Evolutionary conservation across 2,888 invertebrate genomes (phyloP).

Genomic region (Andrena flavipes): DNA sequence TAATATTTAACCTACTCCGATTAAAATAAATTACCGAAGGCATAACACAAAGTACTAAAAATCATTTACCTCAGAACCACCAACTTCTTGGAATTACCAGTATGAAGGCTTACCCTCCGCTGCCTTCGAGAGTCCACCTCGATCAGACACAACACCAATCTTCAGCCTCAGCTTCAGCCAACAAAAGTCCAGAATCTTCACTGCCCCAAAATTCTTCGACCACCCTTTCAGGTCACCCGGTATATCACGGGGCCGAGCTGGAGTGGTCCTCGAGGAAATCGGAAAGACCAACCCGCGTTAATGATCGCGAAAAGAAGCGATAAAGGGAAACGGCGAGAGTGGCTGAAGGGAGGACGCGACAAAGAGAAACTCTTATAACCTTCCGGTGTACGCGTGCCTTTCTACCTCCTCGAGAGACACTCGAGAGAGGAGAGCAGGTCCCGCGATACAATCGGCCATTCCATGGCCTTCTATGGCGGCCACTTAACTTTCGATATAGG

Average conservation of each 20-base stretch:
- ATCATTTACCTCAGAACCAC: too few species aligned
- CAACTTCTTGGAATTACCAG: too few species aligned
- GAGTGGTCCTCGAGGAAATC: conserved; percentile 43
- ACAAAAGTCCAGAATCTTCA: not conserved
- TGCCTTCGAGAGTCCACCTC: too few species aligned
- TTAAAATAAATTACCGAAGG: too few species aligned
- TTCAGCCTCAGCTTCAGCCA: too few species aligned
- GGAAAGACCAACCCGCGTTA: conserved; percentile 50
- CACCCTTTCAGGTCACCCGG: not conserved
- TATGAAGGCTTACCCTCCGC: too few species aligned
- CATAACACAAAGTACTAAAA: too few species aligned
- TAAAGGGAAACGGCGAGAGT: conserved; percentile 3
- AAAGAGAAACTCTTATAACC: conserved; percentile 47
- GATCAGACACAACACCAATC: too few species aligned
- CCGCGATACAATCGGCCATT: conserved; percentile 24
- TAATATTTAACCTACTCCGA: too few species aligned
- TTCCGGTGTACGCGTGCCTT: conserved; percentile 56
- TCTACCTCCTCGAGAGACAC: conserved; percentile 54
- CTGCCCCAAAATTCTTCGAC: not conserved
- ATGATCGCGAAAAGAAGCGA: conserved; percentile 20
- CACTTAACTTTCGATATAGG: conserved; percentile 28
- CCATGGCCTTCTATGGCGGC: conserved; percentile 24
- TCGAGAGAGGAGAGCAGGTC: conserved; percentile 37
- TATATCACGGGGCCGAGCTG: not conserved
- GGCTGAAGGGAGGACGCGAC: conserved; percentile 8